These are phyloP conservation scores for Platanista minor DNA, from an alignment of 2,113 vertebrate species.

Conservation along the genomic window DNA sequence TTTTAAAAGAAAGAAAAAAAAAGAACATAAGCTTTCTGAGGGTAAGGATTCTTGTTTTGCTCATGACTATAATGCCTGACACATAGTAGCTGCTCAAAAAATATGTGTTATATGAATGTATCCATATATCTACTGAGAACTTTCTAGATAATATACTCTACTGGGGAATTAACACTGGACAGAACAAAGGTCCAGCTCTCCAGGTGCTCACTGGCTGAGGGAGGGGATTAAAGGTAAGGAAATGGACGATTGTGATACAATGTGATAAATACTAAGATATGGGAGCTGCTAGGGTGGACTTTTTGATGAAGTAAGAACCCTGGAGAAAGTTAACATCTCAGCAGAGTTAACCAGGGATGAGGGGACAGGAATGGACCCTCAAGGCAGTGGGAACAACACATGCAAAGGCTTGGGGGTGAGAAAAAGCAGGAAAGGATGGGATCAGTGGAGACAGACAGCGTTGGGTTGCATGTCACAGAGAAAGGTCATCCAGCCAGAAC, in stretches of 20 bases:
- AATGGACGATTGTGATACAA: fast-evolving
- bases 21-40: neutral
- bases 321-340: neutral
- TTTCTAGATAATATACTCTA: neutral
- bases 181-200: neutral
- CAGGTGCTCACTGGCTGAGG: neutral
- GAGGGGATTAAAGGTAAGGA: neutral
- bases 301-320: neutral
- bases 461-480: neutral
- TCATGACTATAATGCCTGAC: neutral
- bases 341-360: neutral
- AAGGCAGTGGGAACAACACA: neutral
- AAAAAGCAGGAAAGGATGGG: neutral
- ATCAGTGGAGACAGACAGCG: neutral
- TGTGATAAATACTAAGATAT: neutral
- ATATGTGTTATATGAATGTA: neutral
- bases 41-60: neutral
- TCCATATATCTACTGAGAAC: neutral
- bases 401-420: neutral
- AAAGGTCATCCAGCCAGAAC: neutral
- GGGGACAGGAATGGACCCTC: neutral
- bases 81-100: neutral
- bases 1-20: no score
- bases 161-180: neutral
- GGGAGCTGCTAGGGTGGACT: fast-evolving